Base-by-base conservation (phyloP, 2,797 vertebrate genomes). In the Echiichthys vipera region DNA sequence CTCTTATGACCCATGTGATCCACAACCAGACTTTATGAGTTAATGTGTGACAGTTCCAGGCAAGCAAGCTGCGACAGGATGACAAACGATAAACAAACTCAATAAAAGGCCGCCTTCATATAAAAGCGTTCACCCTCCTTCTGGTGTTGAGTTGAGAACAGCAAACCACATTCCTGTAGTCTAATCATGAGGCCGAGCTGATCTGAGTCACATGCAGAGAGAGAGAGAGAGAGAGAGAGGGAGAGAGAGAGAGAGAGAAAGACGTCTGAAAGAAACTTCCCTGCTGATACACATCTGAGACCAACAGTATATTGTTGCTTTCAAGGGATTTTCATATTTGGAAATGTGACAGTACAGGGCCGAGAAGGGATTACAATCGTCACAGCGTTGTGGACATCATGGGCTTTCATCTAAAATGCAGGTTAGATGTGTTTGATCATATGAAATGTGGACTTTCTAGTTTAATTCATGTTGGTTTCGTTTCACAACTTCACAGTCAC, bases 121-220 rank as follows among this genome's bases (percentile, higher is more conserved):
- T 32, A 20, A 14, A 27, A 58, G 14, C 5, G 7, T 17, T 51
- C 1, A 18, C 4, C 2, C 6, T 59, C 13, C 24, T 53, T 13
- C 34, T 36, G 68, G 34, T 37, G 39, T 45, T 43, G 51, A 61
- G 46, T 22, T 65, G 68, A 58, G 72, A 85, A 82, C 49, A 85
- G 74, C 61, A 83, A 65, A 73, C 79, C 53, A 66, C 90, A 94
- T 94, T 95, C 93, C 86, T 87, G 56, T 4, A 92, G 93, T 95
- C 94, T 4, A 92, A 93, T 95, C 94, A 95, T 94, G 93, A 85
- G 95, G 84, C 67, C 1, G 5, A 18, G 85, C 84, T 94, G 87
- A 94, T 89, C 88, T 72, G 70, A 94, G 91, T 95, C 94, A 95
- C 92, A 91, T 51, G 90, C 65, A 40, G 5, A 24, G 4, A 56